These are phyloP conservation scores for Potamarius usumacintae DNA, from an alignment of 2,113 vertebrate genomes.

Conservation along the genomic window DNA sequence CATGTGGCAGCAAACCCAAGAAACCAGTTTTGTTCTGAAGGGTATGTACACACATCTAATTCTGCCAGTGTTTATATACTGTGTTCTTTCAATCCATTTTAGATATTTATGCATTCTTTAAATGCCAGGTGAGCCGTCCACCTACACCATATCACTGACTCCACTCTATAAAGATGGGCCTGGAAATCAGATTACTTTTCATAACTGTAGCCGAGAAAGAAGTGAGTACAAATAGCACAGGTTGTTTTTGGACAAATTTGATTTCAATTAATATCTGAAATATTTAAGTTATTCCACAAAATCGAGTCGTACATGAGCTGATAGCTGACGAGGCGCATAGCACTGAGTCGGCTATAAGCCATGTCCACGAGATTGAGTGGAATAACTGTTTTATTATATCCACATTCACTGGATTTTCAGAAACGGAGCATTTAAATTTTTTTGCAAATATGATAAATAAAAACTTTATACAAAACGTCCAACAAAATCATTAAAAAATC, in stretches of 20 bases:
- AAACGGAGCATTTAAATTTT: too few relatives aligned
- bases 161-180: constrained; percentile 31
- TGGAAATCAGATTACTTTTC: constrained; percentile 33
- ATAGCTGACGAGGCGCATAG: too few relatives aligned
- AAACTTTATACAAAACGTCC: too few relatives aligned
- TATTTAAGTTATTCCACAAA: too few relatives aligned
- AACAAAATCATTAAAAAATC: too few relatives aligned
- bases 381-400: too few relatives aligned
- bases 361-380: too few relatives aligned
- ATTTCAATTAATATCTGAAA: not conserved
- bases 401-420: too few relatives aligned
- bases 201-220: constrained; percentile 30
- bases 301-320: too few relatives aligned
- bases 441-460: too few relatives aligned
- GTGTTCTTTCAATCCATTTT: not conserved
- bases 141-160: constrained; percentile 43
- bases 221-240: constrained; percentile 36
- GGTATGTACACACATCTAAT: not conserved
- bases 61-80: not conserved
- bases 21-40: constrained; percentile 20
- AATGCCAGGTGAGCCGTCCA: constrained; percentile 24
- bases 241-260: not conserved
- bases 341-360: too few relatives aligned
- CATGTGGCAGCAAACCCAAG: constrained; percentile 37
- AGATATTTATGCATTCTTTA: not conserved